Evolutionary conservation across 2,113 vertebrate species (phyloP), one percentile per base, ranked within the genome.

Genomic region (Mustela lutreola): DNA sequence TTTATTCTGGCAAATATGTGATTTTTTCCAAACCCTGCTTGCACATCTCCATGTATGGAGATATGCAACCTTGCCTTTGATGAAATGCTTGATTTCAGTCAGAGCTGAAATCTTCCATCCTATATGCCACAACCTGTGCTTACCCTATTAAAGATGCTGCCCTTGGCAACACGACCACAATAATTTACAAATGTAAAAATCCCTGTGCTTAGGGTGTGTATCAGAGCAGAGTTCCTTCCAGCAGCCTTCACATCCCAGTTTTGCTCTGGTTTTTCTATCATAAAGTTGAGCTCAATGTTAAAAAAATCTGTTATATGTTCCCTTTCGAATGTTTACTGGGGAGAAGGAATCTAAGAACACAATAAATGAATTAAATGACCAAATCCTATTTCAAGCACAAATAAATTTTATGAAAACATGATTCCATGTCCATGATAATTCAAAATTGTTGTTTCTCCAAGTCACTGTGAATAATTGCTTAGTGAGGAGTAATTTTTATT

Each of bases 291-390:
- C 24, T 33, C 45, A 92, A 28, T 88, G 12, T 92, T 96, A 91
- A 89, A 56, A 53, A 18, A 56, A 42, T 42, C 53, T 56, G 53
- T 56, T 56, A 1, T 97, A 79, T 76, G 36, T 31, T 16, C 53
- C 2, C 5, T 97, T 98, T 79, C 26, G 31, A 60, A 81, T 89
- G 22, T 88, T 96, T 96, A 45, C 16, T 71, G 53, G 2, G 7
- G 8, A 12, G 70, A 15, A 93, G 22, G 96, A 96, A 84, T 92
- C 67, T 97, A 97, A 98, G 70, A 92, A 91, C 92, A 98, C 93
- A 98, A 93, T 91, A 96, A 97, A 98, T 3, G 94, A 95, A 97
- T 86, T 76, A 93, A 97, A 8, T 26, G 5, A 18, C 67, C 9
- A 21, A 95, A 97, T 92, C 3, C 1, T 95, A 33, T 88, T 98